These are phyloP conservation scores for Arctocebus calabarensis DNA, from an alignment of 2,797 vertebrate genomes.

Conservation along the genomic window DNA sequence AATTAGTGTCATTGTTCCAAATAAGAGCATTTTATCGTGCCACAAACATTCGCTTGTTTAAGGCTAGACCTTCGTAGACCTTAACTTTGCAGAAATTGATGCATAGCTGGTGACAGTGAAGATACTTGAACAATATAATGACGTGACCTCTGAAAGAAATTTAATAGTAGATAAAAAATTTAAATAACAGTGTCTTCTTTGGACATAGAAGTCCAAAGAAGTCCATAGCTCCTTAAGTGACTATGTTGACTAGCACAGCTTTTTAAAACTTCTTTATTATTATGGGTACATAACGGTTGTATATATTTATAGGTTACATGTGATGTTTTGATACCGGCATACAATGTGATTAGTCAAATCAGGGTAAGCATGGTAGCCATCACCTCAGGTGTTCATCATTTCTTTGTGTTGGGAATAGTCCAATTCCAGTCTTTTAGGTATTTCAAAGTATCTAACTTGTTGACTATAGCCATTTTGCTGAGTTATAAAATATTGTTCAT, in stretches of 20 bases:
- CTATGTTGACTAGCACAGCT: not conserved
- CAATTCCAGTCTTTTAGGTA: too few relatives aligned
- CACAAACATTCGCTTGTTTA: not conserved
- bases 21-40: not conserved
- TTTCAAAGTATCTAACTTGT: too few relatives aligned
- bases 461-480: too few relatives aligned
- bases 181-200: not conserved
- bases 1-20: not conserved
- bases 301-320: too few relatives aligned
- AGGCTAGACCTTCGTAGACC: not conserved
- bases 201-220: too few relatives aligned
- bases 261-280: not conserved
- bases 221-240: not conserved
- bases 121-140: not conserved
- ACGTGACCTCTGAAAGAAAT: not conserved
- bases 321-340: too few relatives aligned
- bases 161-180: not conserved
- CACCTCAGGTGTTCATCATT: too few relatives aligned
- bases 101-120: not conserved
- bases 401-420: too few relatives aligned
- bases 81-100: not conserved
- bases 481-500: too few relatives aligned
- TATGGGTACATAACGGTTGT: too few relatives aligned
- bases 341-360: too few relatives aligned
- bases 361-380: too few relatives aligned